Conservation (phyloP, 2,113 vertebrate genomes). For the Arizona elegans region DNA sequence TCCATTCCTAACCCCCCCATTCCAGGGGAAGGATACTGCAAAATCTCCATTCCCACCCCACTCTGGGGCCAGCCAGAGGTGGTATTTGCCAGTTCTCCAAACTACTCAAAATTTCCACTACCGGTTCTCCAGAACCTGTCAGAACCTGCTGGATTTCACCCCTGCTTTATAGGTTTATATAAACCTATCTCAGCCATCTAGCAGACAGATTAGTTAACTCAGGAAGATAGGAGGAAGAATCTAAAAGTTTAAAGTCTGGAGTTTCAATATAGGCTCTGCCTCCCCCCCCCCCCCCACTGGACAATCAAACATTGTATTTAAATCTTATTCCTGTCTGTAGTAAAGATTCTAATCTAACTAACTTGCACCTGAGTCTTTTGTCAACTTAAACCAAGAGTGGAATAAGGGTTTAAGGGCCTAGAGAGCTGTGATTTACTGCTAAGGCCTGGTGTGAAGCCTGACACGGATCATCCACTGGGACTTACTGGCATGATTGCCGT, state of each 20-base stretch:
- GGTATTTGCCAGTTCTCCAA: no score
- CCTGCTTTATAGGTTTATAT: no score
- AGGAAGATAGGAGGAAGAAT: neutral
- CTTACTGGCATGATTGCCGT: conserved; percentile 49
- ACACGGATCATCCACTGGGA: conserved; percentile 23
- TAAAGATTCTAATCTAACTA: neutral
- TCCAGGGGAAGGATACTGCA: no score
- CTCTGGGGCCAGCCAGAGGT: no score
- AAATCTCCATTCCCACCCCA: no score
- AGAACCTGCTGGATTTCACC: no score
- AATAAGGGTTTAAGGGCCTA: neutral
- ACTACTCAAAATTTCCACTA: no score
- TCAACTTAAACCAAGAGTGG: neutral
- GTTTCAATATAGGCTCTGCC: neutral
- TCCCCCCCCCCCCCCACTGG: neutral
- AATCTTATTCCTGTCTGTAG: neutral
- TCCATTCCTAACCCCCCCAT: no score
- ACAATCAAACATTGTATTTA: neutral
- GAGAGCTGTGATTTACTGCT: neutral
- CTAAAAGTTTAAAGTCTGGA: neutral
- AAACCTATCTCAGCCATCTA: no score
- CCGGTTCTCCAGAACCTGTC: no score
- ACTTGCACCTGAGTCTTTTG: neutral
- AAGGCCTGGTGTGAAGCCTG: neutral
- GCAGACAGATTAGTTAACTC: neutral